Conservation (phyloP, 92 coral and sea anemone species). For the Paragorgia papillata region DNA sequence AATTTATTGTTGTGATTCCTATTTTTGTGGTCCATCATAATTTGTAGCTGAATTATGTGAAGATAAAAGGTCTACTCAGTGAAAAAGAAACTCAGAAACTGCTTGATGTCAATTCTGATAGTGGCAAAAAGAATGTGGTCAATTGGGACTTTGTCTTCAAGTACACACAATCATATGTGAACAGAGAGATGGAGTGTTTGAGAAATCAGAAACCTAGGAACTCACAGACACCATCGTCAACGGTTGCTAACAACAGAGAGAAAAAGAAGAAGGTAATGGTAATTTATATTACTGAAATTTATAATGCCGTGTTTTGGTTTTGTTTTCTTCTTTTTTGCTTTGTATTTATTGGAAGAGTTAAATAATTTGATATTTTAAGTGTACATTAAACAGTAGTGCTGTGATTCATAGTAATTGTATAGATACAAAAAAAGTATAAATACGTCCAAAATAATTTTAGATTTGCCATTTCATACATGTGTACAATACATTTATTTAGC, state of each 20-base stretch:
- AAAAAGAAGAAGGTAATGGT: constrained; percentile 36
- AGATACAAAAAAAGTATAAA: too few species aligned
- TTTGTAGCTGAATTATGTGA: constrained; percentile 58
- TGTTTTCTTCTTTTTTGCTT: too few species aligned
- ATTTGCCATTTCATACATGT: too few species aligned
- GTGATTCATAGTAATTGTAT: too few species aligned
- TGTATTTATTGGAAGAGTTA: too few species aligned
- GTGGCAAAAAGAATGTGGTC: constrained; percentile 62
- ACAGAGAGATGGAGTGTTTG: constrained; percentile 46
- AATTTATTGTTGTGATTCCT: too few species aligned
- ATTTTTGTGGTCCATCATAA: neutral
- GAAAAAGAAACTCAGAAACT: constrained; percentile 44
- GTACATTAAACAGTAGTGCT: too few species aligned
- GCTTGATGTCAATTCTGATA: constrained; percentile 82
- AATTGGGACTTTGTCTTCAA: constrained; percentile 78
- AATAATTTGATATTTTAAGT: too few species aligned
- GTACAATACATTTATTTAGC: too few species aligned
- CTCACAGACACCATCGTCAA: constrained; percentile 15
- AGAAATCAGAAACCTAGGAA: constrained; percentile 29
- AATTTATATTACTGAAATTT: too few species aligned
- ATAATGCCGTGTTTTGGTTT: too few species aligned
- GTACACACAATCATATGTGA: constrained; percentile 57
- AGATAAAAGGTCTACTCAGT: constrained; percentile 49
- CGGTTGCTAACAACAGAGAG: constrained; percentile 34
- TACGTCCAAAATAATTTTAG: too few species aligned